These are phyloP conservation scores for Oryzias javanicus DNA, from an alignment of 2,113 vertebrate species.

Conservation along the genomic window DNA sequence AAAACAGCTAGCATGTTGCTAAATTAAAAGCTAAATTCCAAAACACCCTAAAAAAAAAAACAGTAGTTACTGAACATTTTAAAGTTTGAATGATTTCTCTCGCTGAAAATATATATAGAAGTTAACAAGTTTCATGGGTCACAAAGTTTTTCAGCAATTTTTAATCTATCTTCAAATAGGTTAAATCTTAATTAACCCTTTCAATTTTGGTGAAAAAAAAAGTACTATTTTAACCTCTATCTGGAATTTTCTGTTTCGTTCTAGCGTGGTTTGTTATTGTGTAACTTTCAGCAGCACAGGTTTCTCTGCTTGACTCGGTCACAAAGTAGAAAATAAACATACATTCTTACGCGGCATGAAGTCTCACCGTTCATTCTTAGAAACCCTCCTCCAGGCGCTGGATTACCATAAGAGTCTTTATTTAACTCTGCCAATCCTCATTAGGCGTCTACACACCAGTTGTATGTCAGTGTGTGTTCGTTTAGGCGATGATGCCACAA, in stretches of 20 bases:
- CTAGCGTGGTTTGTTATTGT: conserved; percentile 3
- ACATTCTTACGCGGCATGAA: conserved; percentile 20
- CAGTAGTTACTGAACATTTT: too few relatives aligned
- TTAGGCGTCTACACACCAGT: conserved; percentile 38
- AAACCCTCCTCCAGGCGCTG: conserved; percentile 36
- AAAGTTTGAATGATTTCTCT: too few relatives aligned
- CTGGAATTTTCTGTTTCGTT: conserved; percentile 9
- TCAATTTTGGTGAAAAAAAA: too few relatives aligned
- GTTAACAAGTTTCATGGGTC: too few relatives aligned
- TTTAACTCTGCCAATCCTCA: conserved; percentile 71
- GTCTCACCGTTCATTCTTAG: conserved; percentile 55
- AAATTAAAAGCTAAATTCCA: too few relatives aligned
- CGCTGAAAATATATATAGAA: too few relatives aligned
- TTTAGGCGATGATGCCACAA: conserved; percentile 28
- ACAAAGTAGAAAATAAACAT: conserved; percentile 7
- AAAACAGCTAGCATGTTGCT: too few relatives aligned
- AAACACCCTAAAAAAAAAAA: too few relatives aligned
- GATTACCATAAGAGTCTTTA: conserved; percentile 75
- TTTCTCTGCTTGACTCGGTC: background rate
- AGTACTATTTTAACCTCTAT: background rate
- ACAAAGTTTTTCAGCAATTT: too few relatives aligned
- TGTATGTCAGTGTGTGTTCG: conserved; percentile 26
- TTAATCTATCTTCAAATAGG: too few relatives aligned
- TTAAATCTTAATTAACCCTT: too few relatives aligned
- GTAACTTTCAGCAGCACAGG: conserved; percentile 4